Conservation (phyloP, 2,113 vertebrate genomes). For the Rhinichthys klamathensis region DNA sequence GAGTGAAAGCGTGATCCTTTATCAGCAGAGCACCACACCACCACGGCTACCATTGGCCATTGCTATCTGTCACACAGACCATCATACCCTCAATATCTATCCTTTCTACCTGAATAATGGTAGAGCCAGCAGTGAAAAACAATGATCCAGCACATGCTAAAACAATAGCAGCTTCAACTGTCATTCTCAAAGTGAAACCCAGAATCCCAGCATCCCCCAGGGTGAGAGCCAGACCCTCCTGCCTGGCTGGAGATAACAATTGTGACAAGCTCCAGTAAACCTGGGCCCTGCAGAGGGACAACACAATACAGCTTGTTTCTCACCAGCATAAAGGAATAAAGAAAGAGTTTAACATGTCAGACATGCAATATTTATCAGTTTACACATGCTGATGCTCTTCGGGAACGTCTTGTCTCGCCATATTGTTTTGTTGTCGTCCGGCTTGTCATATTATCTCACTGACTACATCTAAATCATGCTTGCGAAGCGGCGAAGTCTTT, state of each 20-base stretch:
- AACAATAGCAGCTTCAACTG: slow-evolving; percentile 12
- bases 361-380: slow-evolving; percentile 46
- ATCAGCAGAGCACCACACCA: not conserved
- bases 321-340: slow-evolving; percentile 35
- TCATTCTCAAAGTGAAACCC: slow-evolving; percentile 12
- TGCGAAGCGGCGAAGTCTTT: not conserved
- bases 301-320: slow-evolving; percentile 19
- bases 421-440: not conserved
- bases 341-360: slow-evolving; percentile 1
- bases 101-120: not conserved
- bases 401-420: not conserved
- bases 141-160: slow-evolving; percentile 8
- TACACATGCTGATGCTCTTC: slow-evolving; percentile 3
- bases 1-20: not conserved
- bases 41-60: not conserved
- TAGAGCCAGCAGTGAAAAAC: not conserved
- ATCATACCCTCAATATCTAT: not conserved
- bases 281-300: slow-evolving; percentile 4
- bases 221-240: slow-evolving; percentile 32
- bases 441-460: not conserved
- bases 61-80: slow-evolving; percentile 8
- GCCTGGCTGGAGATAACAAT: slow-evolving; percentile 45
- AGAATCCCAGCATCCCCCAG: slow-evolving; percentile 4
- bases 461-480: not conserved
- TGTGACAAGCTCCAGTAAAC: slow-evolving; percentile 46